Evolutionary conservation across 2,113 vertebrate species (phyloP).

Genomic region (Sporophila hypoxantha): DNA sequence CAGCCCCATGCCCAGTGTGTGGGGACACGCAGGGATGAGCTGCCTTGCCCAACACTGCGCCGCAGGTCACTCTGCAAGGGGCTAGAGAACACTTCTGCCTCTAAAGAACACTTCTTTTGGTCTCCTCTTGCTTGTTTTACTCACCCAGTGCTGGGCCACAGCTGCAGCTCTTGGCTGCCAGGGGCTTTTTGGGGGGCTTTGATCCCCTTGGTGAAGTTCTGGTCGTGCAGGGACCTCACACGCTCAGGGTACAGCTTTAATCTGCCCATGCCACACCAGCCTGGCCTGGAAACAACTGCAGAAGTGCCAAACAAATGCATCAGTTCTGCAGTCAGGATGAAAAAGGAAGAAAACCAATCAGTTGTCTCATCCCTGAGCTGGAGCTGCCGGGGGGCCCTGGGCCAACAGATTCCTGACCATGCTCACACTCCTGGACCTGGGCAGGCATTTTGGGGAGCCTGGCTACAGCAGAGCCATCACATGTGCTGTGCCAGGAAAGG

Average conservation of each 20-base stretch:
- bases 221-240: background rate
- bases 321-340: background rate
- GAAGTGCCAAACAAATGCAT: background rate
- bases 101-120: background rate
- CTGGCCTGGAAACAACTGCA: background rate
- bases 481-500: background rate
- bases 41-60: conserved; percentile 11
- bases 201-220: background rate
- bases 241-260: background rate
- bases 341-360: background rate
- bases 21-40: background rate
- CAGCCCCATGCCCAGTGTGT: background rate
- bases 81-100: background rate
- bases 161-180: background rate
- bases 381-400: background rate
- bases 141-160: background rate
- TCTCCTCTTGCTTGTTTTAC: background rate
- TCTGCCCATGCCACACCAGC: background rate
- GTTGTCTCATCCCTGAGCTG: rapidly evolving
- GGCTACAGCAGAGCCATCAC: background rate
- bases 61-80: conserved; percentile 19
- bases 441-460: rapidly evolving
- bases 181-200: background rate
- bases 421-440: background rate
- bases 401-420: background rate